Evolutionary conservation across 30 jellyfish, hydroid and myxozoan genomes (phyloP).

Genomic region (Aurelia sp.): DNA sequence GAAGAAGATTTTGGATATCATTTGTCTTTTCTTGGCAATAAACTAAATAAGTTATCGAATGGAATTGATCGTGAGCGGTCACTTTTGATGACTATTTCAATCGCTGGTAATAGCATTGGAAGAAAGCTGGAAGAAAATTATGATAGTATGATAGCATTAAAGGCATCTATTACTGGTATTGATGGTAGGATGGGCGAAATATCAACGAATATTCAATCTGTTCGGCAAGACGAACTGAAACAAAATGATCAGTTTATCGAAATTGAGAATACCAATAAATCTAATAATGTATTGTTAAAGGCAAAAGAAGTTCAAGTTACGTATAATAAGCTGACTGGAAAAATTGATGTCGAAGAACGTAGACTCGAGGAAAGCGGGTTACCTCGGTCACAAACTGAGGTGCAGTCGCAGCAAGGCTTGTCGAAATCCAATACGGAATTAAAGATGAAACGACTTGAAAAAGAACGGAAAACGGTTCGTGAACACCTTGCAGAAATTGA

Average conservation of each 20-base stretch:
- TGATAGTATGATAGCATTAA: slow-evolving; percentile 49
- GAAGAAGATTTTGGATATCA: slow-evolving; percentile 21
- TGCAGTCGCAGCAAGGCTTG: background rate
- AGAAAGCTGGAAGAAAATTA: slow-evolving; percentile 32
- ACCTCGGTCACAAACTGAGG: background rate
- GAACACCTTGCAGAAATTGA: slow-evolving; percentile 50
- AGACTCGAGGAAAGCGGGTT: background rate
- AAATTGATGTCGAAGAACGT: background rate
- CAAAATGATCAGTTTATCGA: background rate
- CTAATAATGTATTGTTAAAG: background rate
- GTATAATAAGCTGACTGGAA: background rate
- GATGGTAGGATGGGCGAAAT: slow-evolving; percentile 5
- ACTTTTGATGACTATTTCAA: background rate
- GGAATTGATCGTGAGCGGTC: slow-evolving; percentile 2
- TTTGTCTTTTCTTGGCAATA: slow-evolving; percentile 10
- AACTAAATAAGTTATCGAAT: background rate
- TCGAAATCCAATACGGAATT: background rate
- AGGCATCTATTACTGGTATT: slow-evolving; percentile 20
- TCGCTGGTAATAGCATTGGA: background rate
- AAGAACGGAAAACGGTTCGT: slow-evolving; percentile 38
- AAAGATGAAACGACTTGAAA: slow-evolving; percentile 48
- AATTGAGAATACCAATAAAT: background rate
- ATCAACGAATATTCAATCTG: background rate
- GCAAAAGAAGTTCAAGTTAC: background rate
- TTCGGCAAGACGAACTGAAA: background rate